Evolutionary conservation across 2,113 vertebrate species (phyloP).

Genomic region (Heterochromis multidens): DNA sequence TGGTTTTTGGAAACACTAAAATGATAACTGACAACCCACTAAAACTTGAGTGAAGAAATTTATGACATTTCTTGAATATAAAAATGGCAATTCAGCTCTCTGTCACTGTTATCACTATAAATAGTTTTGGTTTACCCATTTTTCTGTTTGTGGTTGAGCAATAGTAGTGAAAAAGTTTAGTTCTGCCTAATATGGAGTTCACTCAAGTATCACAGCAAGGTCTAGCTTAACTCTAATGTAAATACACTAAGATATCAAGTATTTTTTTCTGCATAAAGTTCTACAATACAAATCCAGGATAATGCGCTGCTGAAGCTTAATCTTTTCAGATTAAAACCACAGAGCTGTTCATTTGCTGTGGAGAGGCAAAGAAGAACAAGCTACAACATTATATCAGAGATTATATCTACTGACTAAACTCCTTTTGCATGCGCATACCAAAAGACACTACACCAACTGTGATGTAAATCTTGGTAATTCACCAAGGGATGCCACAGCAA

Average conservation of each 20-base stretch:
- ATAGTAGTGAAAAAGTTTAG: background rate
- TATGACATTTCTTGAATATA: background rate
- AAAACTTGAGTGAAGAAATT: no score
- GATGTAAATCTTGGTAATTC: constrained; percentile 27
- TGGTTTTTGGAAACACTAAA: no score
- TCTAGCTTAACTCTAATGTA: background rate
- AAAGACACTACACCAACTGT: constrained; percentile 15
- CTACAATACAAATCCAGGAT: background rate
- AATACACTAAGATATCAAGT: background rate
- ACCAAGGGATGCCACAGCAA: background rate
- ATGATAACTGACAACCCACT: no score
- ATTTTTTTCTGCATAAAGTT: background rate
- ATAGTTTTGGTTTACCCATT: background rate
- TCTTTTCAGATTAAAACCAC: background rate
- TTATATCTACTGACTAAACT: background rate
- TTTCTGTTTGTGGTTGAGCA: background rate
- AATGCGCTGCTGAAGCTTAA: background rate
- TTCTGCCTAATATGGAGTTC: background rate
- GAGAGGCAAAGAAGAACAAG: background rate
- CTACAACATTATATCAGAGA: background rate
- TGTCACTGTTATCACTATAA: background rate
- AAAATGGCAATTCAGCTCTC: background rate
- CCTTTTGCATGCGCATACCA: background rate
- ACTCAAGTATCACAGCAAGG: background rate
- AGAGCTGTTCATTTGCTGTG: background rate